Evolutionary conservation across 2,888 invertebrate genomes (phyloP).

Genomic region (Aplocera efformata): DNA sequence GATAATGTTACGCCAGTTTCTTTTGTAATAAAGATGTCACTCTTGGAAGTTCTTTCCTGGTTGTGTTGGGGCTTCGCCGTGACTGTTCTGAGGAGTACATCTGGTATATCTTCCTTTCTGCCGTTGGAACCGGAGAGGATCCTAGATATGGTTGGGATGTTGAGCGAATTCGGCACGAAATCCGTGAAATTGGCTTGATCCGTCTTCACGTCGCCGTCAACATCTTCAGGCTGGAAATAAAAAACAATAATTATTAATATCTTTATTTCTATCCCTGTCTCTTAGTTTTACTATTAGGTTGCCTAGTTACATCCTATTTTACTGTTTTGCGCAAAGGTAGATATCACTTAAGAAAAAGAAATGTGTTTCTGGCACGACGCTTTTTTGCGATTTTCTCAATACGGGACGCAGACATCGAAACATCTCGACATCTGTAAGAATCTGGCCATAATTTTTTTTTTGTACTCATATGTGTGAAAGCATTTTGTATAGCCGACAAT

Average conservation of each 20-base stretch:
- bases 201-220: constrained; percentile 65
- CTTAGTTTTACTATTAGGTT: no score
- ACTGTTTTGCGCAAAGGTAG: no score
- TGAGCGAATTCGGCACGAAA: constrained; percentile 84
- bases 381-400: no score
- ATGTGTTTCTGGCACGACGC: no score
- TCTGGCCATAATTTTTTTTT: no score
- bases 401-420: no score
- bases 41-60: constrained; percentile 68
- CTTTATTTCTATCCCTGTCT: not conserved
- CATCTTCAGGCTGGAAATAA: constrained; percentile 63
- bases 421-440: no score
- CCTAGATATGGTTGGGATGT: constrained; percentile 90
- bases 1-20: constrained; percentile 70
- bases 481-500: no score
- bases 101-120: constrained; percentile 89
- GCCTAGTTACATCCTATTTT: no score
- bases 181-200: constrained; percentile 80
- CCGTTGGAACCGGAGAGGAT: constrained; percentile 93
- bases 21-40: constrained; percentile 65
- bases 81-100: constrained; percentile 85
- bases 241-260: constrained; percentile 4
- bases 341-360: no score
- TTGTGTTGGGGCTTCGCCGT: constrained; percentile 79
- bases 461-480: no score